These are phyloP conservation scores for Poecilobothrus nobilitatus DNA, from an alignment of 2,888 invertebrate species.

Conservation along the genomic window DNA sequence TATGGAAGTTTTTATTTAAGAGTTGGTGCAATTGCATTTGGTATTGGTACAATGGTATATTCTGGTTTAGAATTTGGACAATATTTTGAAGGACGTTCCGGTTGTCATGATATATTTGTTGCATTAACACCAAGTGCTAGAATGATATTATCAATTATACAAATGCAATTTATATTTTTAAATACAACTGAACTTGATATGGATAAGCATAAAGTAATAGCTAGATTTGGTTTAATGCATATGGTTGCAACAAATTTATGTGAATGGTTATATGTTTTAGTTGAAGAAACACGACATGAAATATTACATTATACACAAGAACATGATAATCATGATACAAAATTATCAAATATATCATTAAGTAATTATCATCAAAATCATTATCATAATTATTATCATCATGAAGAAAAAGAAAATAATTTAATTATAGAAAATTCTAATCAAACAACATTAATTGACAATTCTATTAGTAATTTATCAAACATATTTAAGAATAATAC, in stretches of 20 bases:
- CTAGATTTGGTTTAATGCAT: constrained; percentile 88
- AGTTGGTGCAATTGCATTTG: constrained; percentile 60
- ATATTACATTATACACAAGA: constrained; percentile 59
- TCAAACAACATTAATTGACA: neutral
- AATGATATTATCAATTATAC: constrained; percentile 75
- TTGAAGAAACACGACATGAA: constrained; percentile 82
- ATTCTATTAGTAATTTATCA: constrained; percentile 23
- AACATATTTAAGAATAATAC: constrained; percentile 15
- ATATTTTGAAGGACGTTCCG: constrained; percentile 57
- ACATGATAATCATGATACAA: constrained; percentile 29
- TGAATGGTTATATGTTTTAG: constrained; percentile 82
- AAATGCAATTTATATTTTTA: constrained; percentile 90
- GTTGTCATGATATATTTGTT: constrained; percentile 54
- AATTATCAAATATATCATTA: constrained; percentile 29
- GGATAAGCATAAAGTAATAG: constrained; percentile 59
- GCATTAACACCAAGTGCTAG: constrained; percentile 77
- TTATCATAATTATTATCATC: constrained; percentile 18
- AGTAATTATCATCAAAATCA: constrained; percentile 16
- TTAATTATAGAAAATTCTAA: constrained; percentile 18
- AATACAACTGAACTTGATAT: constrained; percentile 69
- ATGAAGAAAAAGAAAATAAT: constrained; percentile 5
- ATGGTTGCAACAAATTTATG: constrained; percentile 82
- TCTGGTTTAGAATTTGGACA: constrained; percentile 64
- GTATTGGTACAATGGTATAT: constrained; percentile 62
- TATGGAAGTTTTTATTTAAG: constrained; percentile 83